Evolutionary conservation across 2,797 vertebrate species (phyloP).

Genomic region (Arrhamphus sclerolepis): DNA sequence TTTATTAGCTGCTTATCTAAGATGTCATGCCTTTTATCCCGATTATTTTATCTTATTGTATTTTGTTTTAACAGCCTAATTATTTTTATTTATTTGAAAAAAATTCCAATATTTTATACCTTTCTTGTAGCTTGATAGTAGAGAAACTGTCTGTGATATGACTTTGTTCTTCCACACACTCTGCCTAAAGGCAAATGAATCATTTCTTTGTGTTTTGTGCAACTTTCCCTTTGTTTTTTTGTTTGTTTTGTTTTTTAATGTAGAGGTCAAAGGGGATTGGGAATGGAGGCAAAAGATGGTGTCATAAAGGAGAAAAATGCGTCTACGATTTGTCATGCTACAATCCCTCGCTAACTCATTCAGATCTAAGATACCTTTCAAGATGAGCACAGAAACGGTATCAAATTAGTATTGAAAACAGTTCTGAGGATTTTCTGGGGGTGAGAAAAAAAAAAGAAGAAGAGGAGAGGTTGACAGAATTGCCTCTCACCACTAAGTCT

Average conservation of each 20-base stretch:
- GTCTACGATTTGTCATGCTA: constrained; percentile 9
- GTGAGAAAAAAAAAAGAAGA: neutral
- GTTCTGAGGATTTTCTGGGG: too few species aligned
- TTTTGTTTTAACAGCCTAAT: constrained; percentile 58
- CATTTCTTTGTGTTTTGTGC: constrained; percentile 11
- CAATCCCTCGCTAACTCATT: constrained; percentile 6
- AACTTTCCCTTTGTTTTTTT: constrained; percentile 16
- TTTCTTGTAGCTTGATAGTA: constrained; percentile 57
- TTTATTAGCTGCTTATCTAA: constrained; percentile 69
- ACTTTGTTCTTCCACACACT: constrained; percentile 58
- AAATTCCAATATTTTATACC: constrained; percentile 69
- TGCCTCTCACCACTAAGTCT: neutral
- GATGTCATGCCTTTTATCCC: constrained; percentile 59
- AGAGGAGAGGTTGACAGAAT: neutral
- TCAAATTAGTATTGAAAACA: neutral
- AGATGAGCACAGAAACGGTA: neutral
- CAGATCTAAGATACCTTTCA: neutral
- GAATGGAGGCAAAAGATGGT: constrained; percentile 21
- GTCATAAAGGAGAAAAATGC: constrained; percentile 31
- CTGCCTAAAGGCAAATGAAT: constrained; percentile 39
- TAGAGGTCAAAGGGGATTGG: constrained; percentile 13
- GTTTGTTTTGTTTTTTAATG: constrained; percentile 17
- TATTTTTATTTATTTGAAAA: constrained; percentile 79
- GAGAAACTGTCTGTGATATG: constrained; percentile 40
- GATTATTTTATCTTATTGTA: constrained; percentile 57